Evolutionary conservation across 2,888 invertebrate genomes (phyloP).

Genomic region (Trachelus tabidus): DNA sequence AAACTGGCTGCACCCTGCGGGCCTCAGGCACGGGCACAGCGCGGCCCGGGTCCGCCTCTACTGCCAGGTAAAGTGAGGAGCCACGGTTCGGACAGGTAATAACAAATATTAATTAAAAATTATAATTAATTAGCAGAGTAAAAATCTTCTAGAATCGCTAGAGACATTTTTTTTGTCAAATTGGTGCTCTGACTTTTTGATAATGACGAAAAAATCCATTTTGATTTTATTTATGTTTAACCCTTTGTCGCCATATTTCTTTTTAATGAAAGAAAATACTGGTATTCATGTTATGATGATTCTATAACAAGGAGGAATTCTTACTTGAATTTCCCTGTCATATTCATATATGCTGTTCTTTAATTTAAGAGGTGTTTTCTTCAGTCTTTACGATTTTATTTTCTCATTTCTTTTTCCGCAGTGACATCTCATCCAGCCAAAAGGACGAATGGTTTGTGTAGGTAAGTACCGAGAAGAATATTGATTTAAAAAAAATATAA

Average conservation of each 20-base stretch:
- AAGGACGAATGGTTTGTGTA: conserved; percentile 94
- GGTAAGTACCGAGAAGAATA: conserved; percentile 62
- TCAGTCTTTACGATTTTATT: no score
- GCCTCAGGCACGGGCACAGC: conserved; percentile 80
- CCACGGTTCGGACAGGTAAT: conserved; percentile 69
- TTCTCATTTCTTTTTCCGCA: conserved; percentile 43
- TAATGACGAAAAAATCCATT: neutral
- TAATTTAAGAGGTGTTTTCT: neutral
- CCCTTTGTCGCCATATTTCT: neutral
- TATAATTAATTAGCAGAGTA: no score
- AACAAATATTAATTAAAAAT: no score
- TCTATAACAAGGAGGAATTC: no score
- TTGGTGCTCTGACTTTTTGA: conserved; percentile 2
- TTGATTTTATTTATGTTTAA: neutral
- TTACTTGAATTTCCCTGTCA: no score
- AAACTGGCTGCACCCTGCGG: conserved; percentile 97
- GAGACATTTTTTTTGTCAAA: conserved; percentile 6
- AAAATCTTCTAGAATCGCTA: no score
- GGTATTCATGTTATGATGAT: neutral
- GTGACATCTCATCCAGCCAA: conserved; percentile 73
- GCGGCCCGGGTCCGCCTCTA: conserved; percentile 81
- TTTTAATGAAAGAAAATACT: neutral
- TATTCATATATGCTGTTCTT: neutral
- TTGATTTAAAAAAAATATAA: neutral
- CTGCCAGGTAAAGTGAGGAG: conserved; percentile 79